Percentiles rank a stretch among this genome's conserved stretches.
phyloP scores from a whole-genome alignment of 2,113 vertebrate species.

The Rhadina sibilatrix region DNA sequence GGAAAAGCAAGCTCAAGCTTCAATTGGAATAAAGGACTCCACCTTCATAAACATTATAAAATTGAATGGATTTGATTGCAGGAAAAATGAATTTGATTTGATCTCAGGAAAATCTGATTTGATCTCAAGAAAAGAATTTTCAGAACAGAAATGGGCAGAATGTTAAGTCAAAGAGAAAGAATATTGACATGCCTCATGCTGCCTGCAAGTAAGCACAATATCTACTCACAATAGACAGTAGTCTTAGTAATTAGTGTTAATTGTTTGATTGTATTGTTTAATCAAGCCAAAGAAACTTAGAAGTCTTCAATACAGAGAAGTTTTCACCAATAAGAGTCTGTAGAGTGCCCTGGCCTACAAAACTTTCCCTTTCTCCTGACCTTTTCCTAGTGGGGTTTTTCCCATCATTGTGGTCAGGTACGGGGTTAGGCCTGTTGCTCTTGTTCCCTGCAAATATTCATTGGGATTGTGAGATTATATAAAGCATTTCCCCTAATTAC shows the following conservation, averaged over 20 bases:
- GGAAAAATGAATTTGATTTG: not conserved
- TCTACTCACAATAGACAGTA: not conserved
- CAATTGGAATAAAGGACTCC: not conserved
- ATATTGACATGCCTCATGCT: not conserved
- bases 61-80: not conserved
- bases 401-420: not conserved
- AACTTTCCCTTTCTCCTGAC: not conserved
- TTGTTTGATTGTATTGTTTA: not conserved
- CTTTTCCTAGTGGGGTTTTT: not conserved
- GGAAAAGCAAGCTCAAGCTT: not conserved
- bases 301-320: not conserved
- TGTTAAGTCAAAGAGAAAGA: not conserved
- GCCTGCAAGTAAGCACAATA: not conserved
- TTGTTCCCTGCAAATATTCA: not conserved
- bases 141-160: not conserved
- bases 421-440: not conserved
- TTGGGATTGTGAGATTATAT: not conserved
- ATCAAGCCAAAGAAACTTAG: not conserved
- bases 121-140: not conserved
- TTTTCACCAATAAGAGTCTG: not conserved
- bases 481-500: not conserved
- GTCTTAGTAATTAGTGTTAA: not conserved
- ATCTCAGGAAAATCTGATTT: not conserved
- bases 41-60: not conserved
- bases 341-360: not conserved